These are phyloP conservation scores for Drosophila fuyamai DNA, from an alignment of 1,140 invertebrate species.

Conservation along the genomic window DNA sequence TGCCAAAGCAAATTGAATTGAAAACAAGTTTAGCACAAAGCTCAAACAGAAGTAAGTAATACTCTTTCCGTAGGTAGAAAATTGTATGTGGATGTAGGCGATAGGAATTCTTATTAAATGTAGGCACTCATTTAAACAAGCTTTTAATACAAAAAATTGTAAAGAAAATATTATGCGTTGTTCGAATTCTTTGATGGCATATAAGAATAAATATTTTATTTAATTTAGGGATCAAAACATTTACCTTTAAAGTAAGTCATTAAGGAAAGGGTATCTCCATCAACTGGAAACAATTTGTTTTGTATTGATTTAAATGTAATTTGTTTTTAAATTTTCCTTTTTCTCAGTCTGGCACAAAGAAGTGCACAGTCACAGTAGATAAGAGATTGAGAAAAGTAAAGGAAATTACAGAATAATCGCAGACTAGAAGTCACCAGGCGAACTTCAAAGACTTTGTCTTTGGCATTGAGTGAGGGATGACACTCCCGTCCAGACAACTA, in stretches of 20 bases:
- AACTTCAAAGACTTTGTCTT: conserved; percentile 47
- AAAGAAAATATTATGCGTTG: too few relatives aligned
- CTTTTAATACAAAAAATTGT: neutral
- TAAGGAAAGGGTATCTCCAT: neutral
- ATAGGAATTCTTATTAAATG: too few relatives aligned
- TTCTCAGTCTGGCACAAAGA: conserved; percentile 20
- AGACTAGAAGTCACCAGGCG: conserved; percentile 35
- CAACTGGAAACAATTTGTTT: conserved; percentile 13
- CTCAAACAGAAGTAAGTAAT: neutral
- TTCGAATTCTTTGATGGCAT: too few relatives aligned
- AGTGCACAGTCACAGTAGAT: conserved; percentile 25
- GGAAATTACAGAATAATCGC: conserved; percentile 45
- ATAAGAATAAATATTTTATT: too few relatives aligned
- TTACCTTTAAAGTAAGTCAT: too few relatives aligned
- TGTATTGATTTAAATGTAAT: conserved; percentile 39
- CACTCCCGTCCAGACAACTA: conserved; percentile 11
- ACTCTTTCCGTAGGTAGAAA: neutral
- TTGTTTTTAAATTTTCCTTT: conserved; percentile 25
- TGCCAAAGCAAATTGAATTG: conserved; percentile 58
- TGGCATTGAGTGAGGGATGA: conserved; percentile 3
- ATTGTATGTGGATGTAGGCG: too few relatives aligned
- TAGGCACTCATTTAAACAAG: too few relatives aligned
- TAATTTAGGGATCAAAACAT: too few relatives aligned
- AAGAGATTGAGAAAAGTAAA: conserved; percentile 23
- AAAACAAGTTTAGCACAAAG: conserved; percentile 4